Percentiles rank a stretch among this genome's conserved stretches.
Evolutionary conservation across 2,888 invertebrate genomes (phyloP).

Genomic region (Polietes domitor): DNA sequence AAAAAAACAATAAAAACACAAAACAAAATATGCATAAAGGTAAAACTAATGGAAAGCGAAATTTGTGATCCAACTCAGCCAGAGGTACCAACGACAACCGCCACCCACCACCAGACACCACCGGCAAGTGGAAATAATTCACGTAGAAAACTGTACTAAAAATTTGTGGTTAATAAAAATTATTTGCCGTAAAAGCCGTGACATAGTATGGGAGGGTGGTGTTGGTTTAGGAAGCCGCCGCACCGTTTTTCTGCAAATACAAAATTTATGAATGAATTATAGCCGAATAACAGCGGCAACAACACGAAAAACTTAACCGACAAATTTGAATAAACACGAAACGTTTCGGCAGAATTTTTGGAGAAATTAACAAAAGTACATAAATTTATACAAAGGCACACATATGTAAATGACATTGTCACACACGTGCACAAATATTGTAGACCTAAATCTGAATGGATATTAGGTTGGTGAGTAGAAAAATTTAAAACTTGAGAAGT

Average conservation of each 20-base stretch:
- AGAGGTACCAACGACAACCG: neutral
- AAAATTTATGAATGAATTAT: slow-evolving; percentile 27
- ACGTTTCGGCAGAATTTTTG: neutral
- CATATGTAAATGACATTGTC: slow-evolving; percentile 4
- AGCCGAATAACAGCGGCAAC: neutral
- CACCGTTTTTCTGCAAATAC: neutral
- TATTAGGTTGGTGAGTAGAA: neutral
- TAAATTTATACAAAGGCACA: neutral
- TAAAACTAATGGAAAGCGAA: slow-evolving; percentile 20
- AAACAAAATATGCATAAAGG: slow-evolving; percentile 20
- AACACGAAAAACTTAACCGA: neutral
- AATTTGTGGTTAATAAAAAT: slow-evolving; percentile 52
- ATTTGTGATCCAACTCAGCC: neutral
- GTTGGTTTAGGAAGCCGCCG: too few species aligned
- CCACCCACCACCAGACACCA: neutral
- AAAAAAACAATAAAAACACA: neutral
- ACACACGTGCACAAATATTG: neutral
- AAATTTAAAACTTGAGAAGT: too few species aligned
- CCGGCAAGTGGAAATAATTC: slow-evolving; percentile 27
- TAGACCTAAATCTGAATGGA: neutral
- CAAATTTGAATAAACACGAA: slow-evolving; percentile 37
- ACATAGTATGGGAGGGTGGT: too few species aligned
- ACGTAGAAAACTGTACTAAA: slow-evolving; percentile 30
- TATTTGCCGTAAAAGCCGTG: slow-evolving; percentile 35
- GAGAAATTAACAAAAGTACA: slow-evolving; percentile 4